Percentiles rank a stretch among this genome's conserved stretches.
Conservation (phyloP, 92 coral and sea anemone species). For the Parazoanthus darwini region DNA sequence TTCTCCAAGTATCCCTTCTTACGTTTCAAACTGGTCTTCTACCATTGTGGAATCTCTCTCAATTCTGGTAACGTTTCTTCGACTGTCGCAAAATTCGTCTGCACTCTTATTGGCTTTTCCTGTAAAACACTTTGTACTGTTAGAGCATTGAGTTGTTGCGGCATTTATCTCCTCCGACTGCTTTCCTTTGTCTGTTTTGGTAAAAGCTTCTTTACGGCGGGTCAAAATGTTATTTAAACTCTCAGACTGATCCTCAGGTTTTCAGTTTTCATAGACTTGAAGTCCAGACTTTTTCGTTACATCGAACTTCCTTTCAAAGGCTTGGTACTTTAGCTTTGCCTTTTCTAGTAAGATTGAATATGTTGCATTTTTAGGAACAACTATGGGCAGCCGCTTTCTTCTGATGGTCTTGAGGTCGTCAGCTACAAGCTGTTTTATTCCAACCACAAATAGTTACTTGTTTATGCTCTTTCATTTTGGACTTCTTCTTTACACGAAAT, state of each 20-base stretch:
- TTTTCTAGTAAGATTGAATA: slow-evolving; percentile 56
- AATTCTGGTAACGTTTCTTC: no score
- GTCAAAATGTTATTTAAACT: slow-evolving; percentile 9
- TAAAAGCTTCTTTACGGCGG: not conserved
- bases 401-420: slow-evolving; percentile 59
- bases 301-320: slow-evolving; percentile 70
- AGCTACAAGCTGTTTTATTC: slow-evolving; percentile 34
- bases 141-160: no score
- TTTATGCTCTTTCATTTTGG: slow-evolving; percentile 30
- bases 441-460: slow-evolving; percentile 43
- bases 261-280: no score
- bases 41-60: no score
- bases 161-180: no score
- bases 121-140: no score
- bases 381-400: slow-evolving; percentile 61
- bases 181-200: no score
- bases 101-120: no score
- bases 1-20: no score
- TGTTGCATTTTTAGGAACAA: slow-evolving; percentile 60
- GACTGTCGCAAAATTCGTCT: no score
- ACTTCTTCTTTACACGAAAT: slow-evolving; percentile 36
- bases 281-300: slow-evolving; percentile 47
- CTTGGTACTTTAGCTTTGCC: slow-evolving; percentile 64
- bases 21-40: no score
- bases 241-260: not conserved